Base-by-base conservation (phyloP, 1,140 invertebrate species). In the Lepidurus packardi region DNA sequence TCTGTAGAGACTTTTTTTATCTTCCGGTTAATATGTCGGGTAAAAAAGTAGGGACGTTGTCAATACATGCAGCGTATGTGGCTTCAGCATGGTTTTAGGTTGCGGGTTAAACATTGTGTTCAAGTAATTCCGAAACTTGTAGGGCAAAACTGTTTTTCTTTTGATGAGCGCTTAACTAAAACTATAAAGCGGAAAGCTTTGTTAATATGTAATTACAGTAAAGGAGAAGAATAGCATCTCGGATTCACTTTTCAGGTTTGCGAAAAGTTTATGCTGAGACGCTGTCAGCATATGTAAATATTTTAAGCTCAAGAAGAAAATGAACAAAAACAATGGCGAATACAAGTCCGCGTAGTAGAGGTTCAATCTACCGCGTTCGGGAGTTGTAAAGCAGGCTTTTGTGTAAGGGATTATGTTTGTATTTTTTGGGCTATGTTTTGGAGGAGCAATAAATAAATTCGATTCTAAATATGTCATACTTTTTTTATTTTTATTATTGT, bases 171-270 rank as follows among this genome's bases (percentile, higher is more conserved):
- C 6, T 9, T 7, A 7, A 65, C 53, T 65, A 9, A n/a, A 65
- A 65, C 53, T 21, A 6, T 16, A 13, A 21, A 65, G 53, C 53
- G 10, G 10, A 47, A 47, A 11, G 53, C 53, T 65, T 65, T 65
- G 53, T 65, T 65, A 65, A 65, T 65, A 65, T 65, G 53, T 65
- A 65, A 65, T n/a, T 16, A n/a, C 4, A 65, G 53, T 16, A 65
- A 65, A 65, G 45, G 21, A 13, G 53, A 65, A 65, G n/a, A 9
- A 65, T n/a, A 65, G 21, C 7, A 65, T 65, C 53, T 65, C 53
- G 8, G 21, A 21, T 65, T 65, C 53, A n/a, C 53, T 65, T 65
- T 65, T 21, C 16, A 65, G 6, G 16, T 65, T 16, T 65, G 21
- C 8, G 13, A 21, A 65, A 21, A 65, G 53, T n/a, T 21, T 65